Evolutionary conservation across 2,888 invertebrate genomes (phyloP).

Genomic region (Luperina nickerlii): DNA sequence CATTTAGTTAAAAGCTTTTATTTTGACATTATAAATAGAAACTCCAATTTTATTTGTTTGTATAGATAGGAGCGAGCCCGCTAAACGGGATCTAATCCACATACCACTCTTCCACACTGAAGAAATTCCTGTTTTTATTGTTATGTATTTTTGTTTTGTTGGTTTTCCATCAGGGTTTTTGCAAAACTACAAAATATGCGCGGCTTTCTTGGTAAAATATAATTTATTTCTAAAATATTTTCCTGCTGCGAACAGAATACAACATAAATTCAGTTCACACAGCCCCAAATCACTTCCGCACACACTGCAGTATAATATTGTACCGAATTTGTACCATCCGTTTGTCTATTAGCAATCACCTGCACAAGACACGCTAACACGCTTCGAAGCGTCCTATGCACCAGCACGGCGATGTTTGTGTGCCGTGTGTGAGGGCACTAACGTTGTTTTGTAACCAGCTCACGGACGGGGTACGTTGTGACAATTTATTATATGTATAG

Average conservation of each 20-base stretch:
- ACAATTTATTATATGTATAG: constrained; percentile 40
- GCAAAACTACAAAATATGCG: not conserved
- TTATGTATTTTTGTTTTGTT: too few relatives aligned
- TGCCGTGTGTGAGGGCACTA: constrained; percentile 46
- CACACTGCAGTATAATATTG: constrained; percentile 27
- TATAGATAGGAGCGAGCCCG: not conserved
- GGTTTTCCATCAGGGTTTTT: not conserved
- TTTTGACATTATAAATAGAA: too few relatives aligned
- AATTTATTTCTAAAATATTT: not conserved
- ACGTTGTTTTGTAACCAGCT: constrained; percentile 58
- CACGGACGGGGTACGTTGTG: constrained; percentile 39
- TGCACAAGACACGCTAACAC: constrained; percentile 65
- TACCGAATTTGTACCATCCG: constrained; percentile 50
- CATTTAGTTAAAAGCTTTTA: too few relatives aligned
- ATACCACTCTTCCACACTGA: not conserved
- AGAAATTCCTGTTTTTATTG: not conserved
- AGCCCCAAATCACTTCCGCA: not conserved
- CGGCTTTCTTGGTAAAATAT: not conserved
- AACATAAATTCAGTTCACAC: not conserved
- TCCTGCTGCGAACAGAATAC: not conserved
- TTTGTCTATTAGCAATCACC: constrained; percentile 69
- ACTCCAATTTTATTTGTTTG: too few relatives aligned
- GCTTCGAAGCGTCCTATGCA: constrained; percentile 52
- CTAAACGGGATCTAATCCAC: not conserved
- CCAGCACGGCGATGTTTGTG: constrained; percentile 40